Base-by-base conservation (phyloP, 2,113 vertebrate species). In the Tauraco erythrolophus region DNA sequence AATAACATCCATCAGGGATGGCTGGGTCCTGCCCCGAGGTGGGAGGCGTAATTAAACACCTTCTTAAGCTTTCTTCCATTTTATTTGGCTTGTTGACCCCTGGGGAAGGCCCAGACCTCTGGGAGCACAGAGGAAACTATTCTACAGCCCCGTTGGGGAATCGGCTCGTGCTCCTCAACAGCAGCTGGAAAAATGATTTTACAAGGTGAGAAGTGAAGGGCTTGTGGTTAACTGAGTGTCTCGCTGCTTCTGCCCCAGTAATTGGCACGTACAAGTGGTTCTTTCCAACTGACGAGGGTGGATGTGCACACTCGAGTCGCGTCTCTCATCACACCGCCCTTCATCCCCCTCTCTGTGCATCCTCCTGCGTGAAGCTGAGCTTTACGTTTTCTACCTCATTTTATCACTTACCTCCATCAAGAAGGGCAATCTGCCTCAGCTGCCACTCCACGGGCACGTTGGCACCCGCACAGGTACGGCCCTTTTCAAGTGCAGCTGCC, bases 211-310 rank as follows among this genome's bases (percentile, higher is more conserved):
- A 28, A 81, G 54, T 33, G 46, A 91, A 92, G 65, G 33, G 37
- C 13, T 85, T 46, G 56, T 37, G 30, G 64, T 46, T 78, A 66
- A 53, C 64, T 5, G 37, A 39, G 24, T 2, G 33, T 11, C 62
- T 83, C 12, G 0, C 37, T 54, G 87, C 19, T 57, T 51, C 31
- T 86, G 62, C 51, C 76, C 62, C 65, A 14, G 19, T 48, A 71
- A 77, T 5, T 78, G 81, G 39, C 68, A 45, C 2, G 0, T 16
- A 22, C n/a, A 14, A 21, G 61, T 9, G 57, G 28, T 58, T 17
- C 51, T n/a, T 58, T 18, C 61, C 1, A 0, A 8, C 11, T 14
- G 28, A 10, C 0, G 0, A 84, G 41, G 37, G 37, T 2, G 4
- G 76, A 46, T 54, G 23, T 2, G 1, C n/a, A 8, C 21, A 3